Evolutionary conservation across 2,113 vertebrate genomes (phyloP), one percentile per base, ranked within the genome.

Genomic region (Lampris megalopsis): DNA sequence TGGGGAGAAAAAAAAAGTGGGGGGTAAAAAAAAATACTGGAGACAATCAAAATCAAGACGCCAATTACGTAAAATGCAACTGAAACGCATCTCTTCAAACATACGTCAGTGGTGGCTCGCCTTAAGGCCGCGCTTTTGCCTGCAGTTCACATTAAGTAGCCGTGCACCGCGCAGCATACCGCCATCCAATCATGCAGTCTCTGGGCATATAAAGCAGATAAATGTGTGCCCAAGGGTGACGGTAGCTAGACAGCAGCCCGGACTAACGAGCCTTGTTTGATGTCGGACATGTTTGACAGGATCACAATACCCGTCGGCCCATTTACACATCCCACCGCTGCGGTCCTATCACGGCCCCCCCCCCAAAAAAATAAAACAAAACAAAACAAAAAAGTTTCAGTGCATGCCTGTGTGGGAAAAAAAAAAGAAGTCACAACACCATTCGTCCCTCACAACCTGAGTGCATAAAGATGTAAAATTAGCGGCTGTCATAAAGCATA

Each of bases 381-480:
- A 49, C 45, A 64, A 35, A 74, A 50, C 6, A 9, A 8, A 8
- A 6, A 9, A n/a, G n/a, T n/a, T 38, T 36, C 43, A 4, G 57
- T 9, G 11, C 0, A 13, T 47, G 56, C 63, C 56, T 0, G 10
- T 24, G 38, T 63, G 63, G n/a, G n/a, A n/a, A n/a, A n/a, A n/a
- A n/a, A n/a, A n/a, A n/a, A 9, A 37, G 71, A 69, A 47, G 54
- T 69, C 71, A 66, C 48, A 61, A 13, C 63, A 2, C 41, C 0
- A 45, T 13, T 73, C 5, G 1, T 35, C 64, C 50, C 41, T 74
- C 60, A 78, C 53, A 84, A 63, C 63, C n/a, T 45, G 5, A 63
- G 50, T 37, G 8, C 42, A 69, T 49, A 56, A 43, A 81, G 73
- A 87, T 41, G 41, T 88, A 76, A 75, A 83, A 83, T 90, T 68